Base-by-base conservation (phyloP, 2,797 vertebrate species). In the Propithecus perrieri region DNA sequence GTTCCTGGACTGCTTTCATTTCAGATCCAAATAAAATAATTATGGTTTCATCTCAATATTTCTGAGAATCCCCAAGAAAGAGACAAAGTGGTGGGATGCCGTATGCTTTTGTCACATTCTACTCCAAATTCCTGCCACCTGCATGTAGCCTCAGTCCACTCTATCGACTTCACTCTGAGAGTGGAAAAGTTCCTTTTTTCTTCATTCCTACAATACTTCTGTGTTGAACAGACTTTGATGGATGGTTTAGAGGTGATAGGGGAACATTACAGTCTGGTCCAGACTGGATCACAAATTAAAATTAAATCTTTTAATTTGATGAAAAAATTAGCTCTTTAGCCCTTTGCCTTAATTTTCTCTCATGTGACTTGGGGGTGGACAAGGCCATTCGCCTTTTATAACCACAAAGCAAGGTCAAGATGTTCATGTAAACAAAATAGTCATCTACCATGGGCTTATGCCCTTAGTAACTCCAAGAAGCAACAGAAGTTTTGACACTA, bases 321-420 rank as follows among this genome's bases (percentile, higher is more conserved):
- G 5, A 41, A 69, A 67, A 87, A 81, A 41, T 18, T 33, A 79
- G 43, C 50, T 24, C 74, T 57, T 63, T 50, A 83, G 41, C 14
- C 93, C 90, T 93, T 86, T 38, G 80, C 79, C 61, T 84, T 95
- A 81, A 26, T 95, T 85, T 72, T 92, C 48, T 93, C n/a, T 59
- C 41, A 75, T 33, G 59, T 28, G 71, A 78, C 84, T 59, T 85
- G 72, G 50, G 38, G 28, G 1, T 55, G 11, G 10, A 48, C 8
- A 18, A 12, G 11, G 13, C 74, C 30, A 9, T 88, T 76, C 28
- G 76, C 67, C 28, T 89, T 85, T 89, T 35, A 80, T 4, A 76
- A 75, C 46, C 41, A 71, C 22, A 59, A 78, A 67, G 20, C 22
- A 75, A 94, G 46, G 43, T 57, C 63, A 86, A 79, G 22, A 63